A percentile compares a stretch with the other conserved stretches of the same genome.
Conservation (phyloP, 2,113 vertebrate genomes). For the Rhagologus leucostigma region DNA sequence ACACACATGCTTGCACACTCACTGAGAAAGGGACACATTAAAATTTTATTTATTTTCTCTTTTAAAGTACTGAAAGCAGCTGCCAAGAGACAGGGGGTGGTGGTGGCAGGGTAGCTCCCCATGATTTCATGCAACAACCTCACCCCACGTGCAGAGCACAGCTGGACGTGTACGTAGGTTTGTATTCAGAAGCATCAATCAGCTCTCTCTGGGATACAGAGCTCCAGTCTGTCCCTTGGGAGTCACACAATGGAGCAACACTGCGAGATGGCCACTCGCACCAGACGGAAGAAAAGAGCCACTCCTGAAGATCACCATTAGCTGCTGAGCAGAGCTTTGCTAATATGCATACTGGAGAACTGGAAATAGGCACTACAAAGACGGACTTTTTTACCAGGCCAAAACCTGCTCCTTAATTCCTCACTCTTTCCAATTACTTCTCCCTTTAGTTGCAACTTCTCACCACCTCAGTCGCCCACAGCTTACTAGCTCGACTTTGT, state of each 20-base stretch:
- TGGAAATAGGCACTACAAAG: background rate
- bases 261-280: fast-evolving
- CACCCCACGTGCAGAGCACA: background rate
- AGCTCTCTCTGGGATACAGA: background rate
- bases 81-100: background rate
- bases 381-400: background rate
- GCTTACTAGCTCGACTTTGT: background rate
- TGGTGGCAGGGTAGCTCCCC: background rate
- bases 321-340: background rate
- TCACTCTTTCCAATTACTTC: background rate
- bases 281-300: fast-evolving
- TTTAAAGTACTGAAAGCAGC: background rate
- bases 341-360: fast-evolving
- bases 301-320: background rate
- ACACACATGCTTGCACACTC: background rate
- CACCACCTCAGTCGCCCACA: background rate
- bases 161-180: background rate
- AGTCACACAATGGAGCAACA: background rate
- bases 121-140: background rate
- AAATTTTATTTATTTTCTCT: background rate
- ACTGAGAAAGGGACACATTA: background rate
- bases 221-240: background rate
- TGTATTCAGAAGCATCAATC: background rate
- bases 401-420: background rate
- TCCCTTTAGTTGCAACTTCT: background rate